Evolutionary conservation across 2,888 invertebrate species (phyloP), one percentile per base, ranked within the genome.

Genomic region (Cataglyphis altisquamis): DNA sequence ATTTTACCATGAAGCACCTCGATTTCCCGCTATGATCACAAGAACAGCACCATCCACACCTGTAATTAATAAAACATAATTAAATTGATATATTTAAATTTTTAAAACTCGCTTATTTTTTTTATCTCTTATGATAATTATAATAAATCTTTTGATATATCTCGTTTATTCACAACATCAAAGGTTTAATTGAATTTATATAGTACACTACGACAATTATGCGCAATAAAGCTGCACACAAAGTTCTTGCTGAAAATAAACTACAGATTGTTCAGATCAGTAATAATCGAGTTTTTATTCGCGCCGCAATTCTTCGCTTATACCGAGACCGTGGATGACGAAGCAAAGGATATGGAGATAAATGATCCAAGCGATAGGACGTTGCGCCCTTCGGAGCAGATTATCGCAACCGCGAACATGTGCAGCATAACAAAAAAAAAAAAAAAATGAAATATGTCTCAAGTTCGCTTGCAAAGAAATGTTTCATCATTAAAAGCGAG

Each of bases 261-360:
- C 60, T 73, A 60, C 74, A 80, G 74, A 74, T 80, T 80, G 78
- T 73, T 73, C 78, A 73, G 60, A 80, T 60, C 60, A 60, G 36
- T 25, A 60, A 80, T 80, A 74, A 80, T 73, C 78, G 74, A 45
- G 78, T 80, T 73, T 74, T 80, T 60, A 60, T 80, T 45, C 78
- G 60, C 60, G 60, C 29, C 18, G 77, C 78, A 80, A 74, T 80
- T 80, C 78, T 74, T 80, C 74, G 73, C 60, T 80, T 80, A 52
- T 52, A 74, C 60, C 36, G 60, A 45, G 78, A 80, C 78, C 48
- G 60, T 18, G 45, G 45, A 74, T 80, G 78, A 74, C 78, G 74
- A 74, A 73, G 74, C 74, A 12, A 45, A 60, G 12, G 78, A 80
- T 80, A 73, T 73, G 74, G 78, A 80, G 78, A 80, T 74, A 80